These are phyloP conservation scores for Latrodectus geometricus DNA, from an alignment of 1,140 invertebrate genomes.

Conservation along the genomic window DNA sequence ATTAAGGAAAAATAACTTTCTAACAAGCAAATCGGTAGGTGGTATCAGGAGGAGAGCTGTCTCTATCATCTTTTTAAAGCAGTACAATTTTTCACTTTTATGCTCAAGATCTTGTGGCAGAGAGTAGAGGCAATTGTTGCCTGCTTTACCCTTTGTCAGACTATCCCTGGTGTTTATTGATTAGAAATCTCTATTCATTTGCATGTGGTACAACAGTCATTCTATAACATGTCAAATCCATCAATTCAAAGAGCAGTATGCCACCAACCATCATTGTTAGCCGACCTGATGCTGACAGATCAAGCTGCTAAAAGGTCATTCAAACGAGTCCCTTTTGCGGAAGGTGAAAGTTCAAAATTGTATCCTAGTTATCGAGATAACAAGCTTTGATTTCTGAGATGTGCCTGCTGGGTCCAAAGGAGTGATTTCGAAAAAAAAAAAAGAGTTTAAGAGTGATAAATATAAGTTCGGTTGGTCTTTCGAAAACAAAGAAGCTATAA, in stretches of 20 bases:
- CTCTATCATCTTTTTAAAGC: conserved; percentile 19
- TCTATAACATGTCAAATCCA: conserved; percentile 2
- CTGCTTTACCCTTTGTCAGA: no score
- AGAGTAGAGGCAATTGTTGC: no score
- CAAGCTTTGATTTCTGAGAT: conserved; percentile 18
- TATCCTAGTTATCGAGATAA: conserved; percentile 43
- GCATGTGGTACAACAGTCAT: conserved; percentile 7
- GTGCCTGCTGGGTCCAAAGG: conserved; percentile 17
- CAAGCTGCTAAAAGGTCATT: conserved; percentile 20
- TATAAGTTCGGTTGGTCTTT: conserved; percentile 7
- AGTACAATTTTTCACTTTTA: conserved; percentile 28
- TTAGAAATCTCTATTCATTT: conserved; percentile 8
- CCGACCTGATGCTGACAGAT: conserved; percentile 25
- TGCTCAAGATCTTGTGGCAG: no score
- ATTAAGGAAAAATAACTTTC: background rate
- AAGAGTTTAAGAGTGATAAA: conserved; percentile 7
- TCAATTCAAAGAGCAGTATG: background rate
- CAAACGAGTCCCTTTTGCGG: conserved; percentile 14
- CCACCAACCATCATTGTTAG: background rate
- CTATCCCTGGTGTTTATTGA: no score
- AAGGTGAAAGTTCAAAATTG: conserved; percentile 17
- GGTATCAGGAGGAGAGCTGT: background rate
- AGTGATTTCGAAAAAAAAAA: conserved; percentile 3
- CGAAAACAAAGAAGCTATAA: conserved; percentile 26
- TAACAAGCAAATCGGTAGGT: conserved; percentile 29